Evolutionary conservation across 2,113 vertebrate genomes (phyloP).

Genomic region (Boleophthalmus pectinirostris): DNA sequence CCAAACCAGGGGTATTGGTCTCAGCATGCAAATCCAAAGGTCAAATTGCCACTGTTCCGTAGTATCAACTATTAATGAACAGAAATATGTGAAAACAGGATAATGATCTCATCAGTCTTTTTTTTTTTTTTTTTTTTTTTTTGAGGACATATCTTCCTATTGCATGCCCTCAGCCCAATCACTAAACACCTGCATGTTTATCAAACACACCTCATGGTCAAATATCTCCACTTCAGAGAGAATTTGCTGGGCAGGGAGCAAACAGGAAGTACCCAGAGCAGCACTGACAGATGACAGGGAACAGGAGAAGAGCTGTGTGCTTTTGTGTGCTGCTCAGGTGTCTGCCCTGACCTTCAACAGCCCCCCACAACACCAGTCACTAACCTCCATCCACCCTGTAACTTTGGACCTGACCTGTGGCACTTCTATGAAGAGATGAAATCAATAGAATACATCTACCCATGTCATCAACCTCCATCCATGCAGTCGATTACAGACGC

Average conservation of each 20-base stretch:
- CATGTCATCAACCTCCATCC: neutral
- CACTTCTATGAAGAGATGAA: neutral
- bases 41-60: neutral
- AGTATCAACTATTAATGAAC: neutral
- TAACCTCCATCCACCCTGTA: neutral
- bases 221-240: constrained; percentile 68
- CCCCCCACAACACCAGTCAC: neutral
- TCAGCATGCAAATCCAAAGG: too few relatives aligned
- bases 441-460: too few relatives aligned
- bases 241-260: constrained; percentile 37
- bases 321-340: constrained; percentile 71
- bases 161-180: constrained; percentile 56
- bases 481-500: neutral
- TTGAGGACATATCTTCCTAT: neutral
- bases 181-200: constrained; percentile 66
- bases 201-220: constrained; percentile 62
- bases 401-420: constrained; percentile 1
- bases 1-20: too few relatives aligned
- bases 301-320: constrained; percentile 56
- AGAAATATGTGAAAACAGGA: too few relatives aligned
- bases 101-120: too few relatives aligned
- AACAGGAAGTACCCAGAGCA: constrained; percentile 52
- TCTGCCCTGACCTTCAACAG: constrained; percentile 32
- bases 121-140: neutral
- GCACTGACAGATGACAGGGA: constrained; percentile 66